A percentile compares a stretch with the other conserved stretches of the same genome.
phyloP scores from a whole-genome alignment of 2,888 invertebrate species.

The Caenorhabditis sulstoni region DNA sequence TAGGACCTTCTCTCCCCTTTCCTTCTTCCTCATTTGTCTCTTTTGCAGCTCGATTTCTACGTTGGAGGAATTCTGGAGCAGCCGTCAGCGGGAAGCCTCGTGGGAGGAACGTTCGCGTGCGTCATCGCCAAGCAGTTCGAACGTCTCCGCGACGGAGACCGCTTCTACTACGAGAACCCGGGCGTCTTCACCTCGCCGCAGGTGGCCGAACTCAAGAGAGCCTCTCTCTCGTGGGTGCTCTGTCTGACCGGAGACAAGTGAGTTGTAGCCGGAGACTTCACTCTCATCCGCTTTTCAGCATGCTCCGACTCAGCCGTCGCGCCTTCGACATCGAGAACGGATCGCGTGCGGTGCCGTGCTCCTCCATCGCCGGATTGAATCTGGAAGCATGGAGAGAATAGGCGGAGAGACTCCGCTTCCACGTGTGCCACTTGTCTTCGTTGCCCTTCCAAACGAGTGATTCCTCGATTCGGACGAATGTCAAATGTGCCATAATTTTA shows the following conservation, averaged over 20 bases:
- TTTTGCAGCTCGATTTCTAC: constrained; percentile 82
- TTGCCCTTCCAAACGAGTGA: constrained; percentile 1
- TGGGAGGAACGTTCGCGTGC: constrained; percentile 82
- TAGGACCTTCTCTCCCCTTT: background rate
- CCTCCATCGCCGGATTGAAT: constrained; percentile 71
- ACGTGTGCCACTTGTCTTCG: constrained; percentile 8
- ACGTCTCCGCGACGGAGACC: constrained; percentile 68
- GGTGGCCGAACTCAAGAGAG: constrained; percentile 60
- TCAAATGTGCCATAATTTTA: constrained; percentile 41
- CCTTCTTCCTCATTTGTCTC: background rate
- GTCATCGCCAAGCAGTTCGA: constrained; percentile 83
- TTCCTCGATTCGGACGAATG: constrained; percentile 22
- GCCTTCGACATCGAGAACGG: constrained; percentile 68
- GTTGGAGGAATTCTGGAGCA: constrained; percentile 83
- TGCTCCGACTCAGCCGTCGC: constrained; percentile 57
- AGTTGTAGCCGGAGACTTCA: constrained; percentile 5
- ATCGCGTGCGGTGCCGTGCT: constrained; percentile 71
- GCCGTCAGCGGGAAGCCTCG: constrained; percentile 81
- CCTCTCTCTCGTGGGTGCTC: constrained; percentile 64
- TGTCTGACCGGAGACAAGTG: constrained; percentile 70
- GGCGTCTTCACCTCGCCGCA: constrained; percentile 73
- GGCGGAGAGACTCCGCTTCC: background rate
- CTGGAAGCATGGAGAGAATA: constrained; percentile 73
- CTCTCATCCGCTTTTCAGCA: constrained; percentile 43
- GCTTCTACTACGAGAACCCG: constrained; percentile 75